Conservation (phyloP, 2,797 vertebrate species). For the Rhabdomys pumilio region DNA sequence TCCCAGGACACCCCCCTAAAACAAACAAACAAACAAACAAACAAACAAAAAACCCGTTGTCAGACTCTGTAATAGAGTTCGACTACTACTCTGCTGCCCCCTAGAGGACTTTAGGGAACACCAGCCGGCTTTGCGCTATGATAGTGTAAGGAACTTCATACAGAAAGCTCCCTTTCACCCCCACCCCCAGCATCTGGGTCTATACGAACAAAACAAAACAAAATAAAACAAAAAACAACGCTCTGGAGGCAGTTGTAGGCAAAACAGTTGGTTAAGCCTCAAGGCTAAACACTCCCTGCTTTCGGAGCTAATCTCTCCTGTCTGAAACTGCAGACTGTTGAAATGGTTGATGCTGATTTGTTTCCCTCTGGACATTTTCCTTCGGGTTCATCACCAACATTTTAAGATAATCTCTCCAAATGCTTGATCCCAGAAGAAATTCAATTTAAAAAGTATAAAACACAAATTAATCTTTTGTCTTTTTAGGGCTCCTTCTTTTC, state of each 20-base stretch:
- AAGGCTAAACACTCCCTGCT: not conserved
- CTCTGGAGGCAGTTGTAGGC: not conserved
- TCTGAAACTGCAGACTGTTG: not conserved
- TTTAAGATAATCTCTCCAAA: slow-evolving; percentile 55
- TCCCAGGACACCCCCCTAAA: not conserved
- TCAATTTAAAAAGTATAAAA: slow-evolving; percentile 14
- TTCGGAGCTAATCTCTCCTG: not conserved
- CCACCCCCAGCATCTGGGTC: not conserved
- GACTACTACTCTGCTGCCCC: slow-evolving; percentile 75
- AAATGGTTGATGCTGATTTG: not conserved
- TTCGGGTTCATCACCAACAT: not conserved
- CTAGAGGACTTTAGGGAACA: slow-evolving; percentile 22
- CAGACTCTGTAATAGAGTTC: not conserved
- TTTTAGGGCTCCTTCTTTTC: not conserved
- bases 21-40: no score
- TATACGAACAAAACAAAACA: not conserved
- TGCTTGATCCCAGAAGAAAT: not conserved
- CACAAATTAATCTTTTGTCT: not conserved
- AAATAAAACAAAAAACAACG: not conserved
- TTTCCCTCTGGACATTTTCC: not conserved
- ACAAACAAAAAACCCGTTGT: not conserved
- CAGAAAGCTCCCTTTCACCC: not conserved
- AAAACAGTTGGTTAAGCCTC: not conserved
- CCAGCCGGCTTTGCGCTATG: not conserved
- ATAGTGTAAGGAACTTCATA: not conserved